Conservation (phyloP, 2,797 vertebrate genomes). For the Helarctos malayanus region DNA sequence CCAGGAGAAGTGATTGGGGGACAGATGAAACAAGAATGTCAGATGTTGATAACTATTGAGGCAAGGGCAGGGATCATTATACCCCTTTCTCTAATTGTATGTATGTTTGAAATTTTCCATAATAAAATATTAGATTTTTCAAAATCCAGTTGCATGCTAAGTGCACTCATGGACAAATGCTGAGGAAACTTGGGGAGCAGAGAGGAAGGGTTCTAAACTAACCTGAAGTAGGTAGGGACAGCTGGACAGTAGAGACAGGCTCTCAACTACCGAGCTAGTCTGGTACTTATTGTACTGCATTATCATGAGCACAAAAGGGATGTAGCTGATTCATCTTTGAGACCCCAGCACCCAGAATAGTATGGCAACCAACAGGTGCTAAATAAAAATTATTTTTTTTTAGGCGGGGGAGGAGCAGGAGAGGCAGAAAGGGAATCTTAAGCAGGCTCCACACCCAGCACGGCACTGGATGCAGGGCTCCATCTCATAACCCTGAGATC, state of each 20-base stretch:
- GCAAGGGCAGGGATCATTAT: neutral
- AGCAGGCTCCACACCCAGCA: neutral
- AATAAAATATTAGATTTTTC: neutral
- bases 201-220: neutral
- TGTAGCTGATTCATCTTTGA: neutral
- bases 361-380: neutral
- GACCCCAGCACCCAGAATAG: neutral
- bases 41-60: neutral
- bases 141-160: neutral
- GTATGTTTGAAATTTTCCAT: constrained; percentile 24
- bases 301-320: neutral
- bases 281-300: neutral
- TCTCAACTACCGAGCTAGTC: neutral
- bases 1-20: neutral
- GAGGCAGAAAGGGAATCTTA: neutral
- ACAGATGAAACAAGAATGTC: neutral
- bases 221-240: neutral
- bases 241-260: neutral
- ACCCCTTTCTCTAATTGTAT: neutral
- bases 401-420: neutral
- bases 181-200: neutral
- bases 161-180: neutral
- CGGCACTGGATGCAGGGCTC: neutral
- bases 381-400: neutral
- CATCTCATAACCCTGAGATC: neutral